Evolutionary conservation across 2,113 vertebrate genomes (phyloP), one percentile per base, ranked within the genome.

Genomic region (Amphiprion ocellaris): DNA sequence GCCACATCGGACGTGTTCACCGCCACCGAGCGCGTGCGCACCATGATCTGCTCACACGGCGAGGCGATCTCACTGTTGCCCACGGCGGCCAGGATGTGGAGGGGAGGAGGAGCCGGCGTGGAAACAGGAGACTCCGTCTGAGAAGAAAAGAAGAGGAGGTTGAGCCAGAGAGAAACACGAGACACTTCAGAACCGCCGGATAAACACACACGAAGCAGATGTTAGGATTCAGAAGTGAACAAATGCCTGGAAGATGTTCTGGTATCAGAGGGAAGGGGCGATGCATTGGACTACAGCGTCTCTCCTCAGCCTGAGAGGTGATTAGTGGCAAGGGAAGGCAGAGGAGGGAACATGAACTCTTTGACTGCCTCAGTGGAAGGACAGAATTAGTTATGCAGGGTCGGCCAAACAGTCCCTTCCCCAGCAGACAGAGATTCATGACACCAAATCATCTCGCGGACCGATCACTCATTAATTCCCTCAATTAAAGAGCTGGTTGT

Each of bases 31-130:
- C 98, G 97, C 1, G 98, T 99, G 63, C 98, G 97, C 65, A 99
- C 98, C 98, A 99, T 99, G 90, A 99, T 99, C 94, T 99, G 98
- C 94, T 99, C 98, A 0, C 98, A 99, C 0, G 98, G 97, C 0
- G 97, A 99, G 0, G 98, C 95, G 76, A 99, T 99, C 94, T 99
- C 97, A 1, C 88, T 96, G 94, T 90, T 97, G 85, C 97, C 96
- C 0, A 97, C 96, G 0, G 97, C 93, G 37, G 97, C 95, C 10
- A 99, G 95, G 82, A 99, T 96, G 90, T 99, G 97, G 84, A 99
- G 94, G 8, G 98, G 97, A 76, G 97, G 93, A 89, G 97, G 97
- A 0, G 96, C 96, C 9, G 98, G 97, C 0, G 98, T 97, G 75
- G 97, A 97, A 82, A 97, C 96, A 0, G 98, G 97, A 92, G 98